Evolutionary conservation across 2,888 invertebrate species (phyloP), one percentile per base, ranked within the genome.

Genomic region (Leucophenga montana): DNA sequence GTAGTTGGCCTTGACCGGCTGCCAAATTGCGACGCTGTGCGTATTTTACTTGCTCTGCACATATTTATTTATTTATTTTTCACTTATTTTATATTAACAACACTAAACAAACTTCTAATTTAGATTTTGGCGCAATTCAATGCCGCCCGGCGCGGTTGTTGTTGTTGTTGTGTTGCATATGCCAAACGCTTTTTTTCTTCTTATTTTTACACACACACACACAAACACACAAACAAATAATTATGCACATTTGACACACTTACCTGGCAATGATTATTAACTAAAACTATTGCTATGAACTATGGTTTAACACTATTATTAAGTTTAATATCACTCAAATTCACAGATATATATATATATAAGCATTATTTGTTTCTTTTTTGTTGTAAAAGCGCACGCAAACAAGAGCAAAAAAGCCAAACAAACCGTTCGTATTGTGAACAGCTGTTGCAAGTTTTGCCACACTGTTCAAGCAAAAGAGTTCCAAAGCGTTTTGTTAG

Each of bases 221-320:
- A n/a, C n/a, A n/a, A n/a, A n/a, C n/a, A n/a, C n/a, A n/a, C n/a
- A 27, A 27, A 27, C 27, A 4, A n/a, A 27, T 4, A 27, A 27
- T 27, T 3, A 27, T 27, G 27, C 27, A 27, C 27, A 27, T 39
- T 39, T 8, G 9, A 11, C 9, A 11, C 9, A 61, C 61, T 61
- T 39, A 61, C 61, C 61, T 61, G 61, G 54, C 33, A 61, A 27
- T 39, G 61, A 39, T 56, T 56, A 56, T 22, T 56, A 9, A 18
- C 27, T 54, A 59, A 33, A 61, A 61, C 39, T 61, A 44, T 39
- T n/a, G 9, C 61, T 61, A 61, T 3, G 8, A 54, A 18, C 11
- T 20, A 54, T 20, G 3, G 2, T 54, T 54, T 3, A 20, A 54
- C 54, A 61, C 61, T 61, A 61, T 18, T 11, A 39, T 39, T 39